phyloP scores from a whole-genome alignment of 2,888 invertebrate genomes.

The Acrobasis consociella region DNA sequence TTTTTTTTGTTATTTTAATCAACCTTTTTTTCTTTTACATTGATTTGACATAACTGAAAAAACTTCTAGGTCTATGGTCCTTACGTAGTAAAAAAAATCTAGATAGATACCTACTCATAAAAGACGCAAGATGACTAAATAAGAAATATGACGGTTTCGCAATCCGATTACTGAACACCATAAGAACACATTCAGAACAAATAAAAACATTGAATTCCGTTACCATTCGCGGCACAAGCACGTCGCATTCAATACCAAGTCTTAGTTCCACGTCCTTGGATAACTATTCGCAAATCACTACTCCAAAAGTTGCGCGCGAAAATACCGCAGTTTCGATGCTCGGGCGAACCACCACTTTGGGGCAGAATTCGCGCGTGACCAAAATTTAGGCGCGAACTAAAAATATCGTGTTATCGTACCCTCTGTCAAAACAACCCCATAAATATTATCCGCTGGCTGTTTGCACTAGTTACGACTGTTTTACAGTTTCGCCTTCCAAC shows the following conservation, averaged over 20 bases:
- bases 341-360: slow-evolving; percentile 25
- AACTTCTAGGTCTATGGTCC: too few species aligned
- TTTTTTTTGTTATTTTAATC: too few species aligned
- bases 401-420: slow-evolving; percentile 49
- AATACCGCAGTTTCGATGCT: slow-evolving; percentile 17
- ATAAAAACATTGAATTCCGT: slow-evolving; percentile 7
- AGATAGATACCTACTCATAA: neutral
- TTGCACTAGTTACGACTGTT: slow-evolving; percentile 48
- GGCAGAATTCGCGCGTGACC: slow-evolving; percentile 48
- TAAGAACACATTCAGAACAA: slow-evolving; percentile 1
- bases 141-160: neutral
- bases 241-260: neutral
- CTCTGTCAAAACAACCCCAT: slow-evolving; percentile 60
- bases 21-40: too few species aligned
- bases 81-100: too few species aligned
- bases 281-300: slow-evolving; percentile 3
- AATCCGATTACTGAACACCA: neutral
- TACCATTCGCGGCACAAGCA: neutral
- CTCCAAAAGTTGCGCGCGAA: slow-evolving; percentile 1
- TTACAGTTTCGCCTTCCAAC: slow-evolving; percentile 40
- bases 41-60: too few species aligned
- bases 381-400: slow-evolving; percentile 49
- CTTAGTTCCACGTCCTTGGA: neutral
- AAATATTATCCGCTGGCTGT: slow-evolving; percentile 56
- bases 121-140: neutral